A percentile compares a stretch with the other conserved stretches of the same genome.
These are phyloP conservation scores for Phasianus colchicus DNA, from an alignment of 2,113 vertebrate species.

Conservation along the genomic window DNA sequence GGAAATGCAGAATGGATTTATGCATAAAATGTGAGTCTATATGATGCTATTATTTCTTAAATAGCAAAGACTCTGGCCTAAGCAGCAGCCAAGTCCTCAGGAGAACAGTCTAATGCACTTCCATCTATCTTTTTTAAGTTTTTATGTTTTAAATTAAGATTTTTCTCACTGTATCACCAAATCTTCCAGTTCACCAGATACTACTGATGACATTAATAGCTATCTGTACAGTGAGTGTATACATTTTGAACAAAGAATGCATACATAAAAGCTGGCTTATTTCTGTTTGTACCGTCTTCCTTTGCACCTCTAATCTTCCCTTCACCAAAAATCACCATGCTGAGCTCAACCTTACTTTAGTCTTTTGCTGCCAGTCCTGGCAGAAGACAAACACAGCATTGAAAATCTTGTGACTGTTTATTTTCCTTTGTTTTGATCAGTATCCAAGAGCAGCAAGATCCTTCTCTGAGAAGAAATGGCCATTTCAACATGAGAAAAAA, in stretches of 20 bases:
- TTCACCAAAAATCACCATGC: not conserved
- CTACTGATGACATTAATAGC: not conserved
- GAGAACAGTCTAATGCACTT: not conserved
- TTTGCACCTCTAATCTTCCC: not conserved
- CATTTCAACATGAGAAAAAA: not conserved
- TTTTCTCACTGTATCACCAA: not conserved
- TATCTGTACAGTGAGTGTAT: not conserved
- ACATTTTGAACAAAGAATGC: not conserved
- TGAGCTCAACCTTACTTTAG: not conserved
- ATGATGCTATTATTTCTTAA: not conserved
- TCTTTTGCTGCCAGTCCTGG: not conserved
- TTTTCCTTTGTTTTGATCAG: not conserved
- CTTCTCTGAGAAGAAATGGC: not conserved
- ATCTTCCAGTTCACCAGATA: not conserved
- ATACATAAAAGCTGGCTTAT: not conserved
- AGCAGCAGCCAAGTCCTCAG: not conserved
- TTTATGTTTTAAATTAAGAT: not conserved
- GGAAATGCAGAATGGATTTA: not conserved
- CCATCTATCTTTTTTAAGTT: not conserved
- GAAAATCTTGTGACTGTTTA: not conserved
- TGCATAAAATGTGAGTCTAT: not conserved
- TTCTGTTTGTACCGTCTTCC: fast-evolving
- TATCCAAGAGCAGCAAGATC: not conserved
- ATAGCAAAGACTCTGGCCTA: not conserved
- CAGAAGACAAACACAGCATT: not conserved